Evolutionary conservation across 2,797 vertebrate genomes (phyloP).

Genomic region (Betta splendens): DNA sequence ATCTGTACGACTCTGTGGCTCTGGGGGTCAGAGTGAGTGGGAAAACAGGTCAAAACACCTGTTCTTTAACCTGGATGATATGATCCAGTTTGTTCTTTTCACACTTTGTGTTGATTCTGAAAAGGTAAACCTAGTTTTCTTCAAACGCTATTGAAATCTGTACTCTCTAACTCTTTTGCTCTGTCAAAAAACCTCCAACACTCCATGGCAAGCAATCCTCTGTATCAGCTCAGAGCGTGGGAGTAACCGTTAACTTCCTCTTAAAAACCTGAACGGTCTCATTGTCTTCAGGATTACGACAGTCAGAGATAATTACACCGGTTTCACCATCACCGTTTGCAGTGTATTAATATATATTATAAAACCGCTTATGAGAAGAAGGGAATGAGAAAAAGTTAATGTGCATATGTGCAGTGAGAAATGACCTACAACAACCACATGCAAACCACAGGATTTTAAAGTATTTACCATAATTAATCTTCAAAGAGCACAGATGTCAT

Average conservation of each 20-base stretch:
- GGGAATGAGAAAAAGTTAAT: conserved; percentile 10
- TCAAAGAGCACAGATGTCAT: conserved; percentile 62
- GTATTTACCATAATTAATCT: conserved; percentile 63
- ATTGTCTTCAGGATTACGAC: conserved; percentile 8
- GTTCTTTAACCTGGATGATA: conserved; percentile 24
- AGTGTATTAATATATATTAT: background rate
- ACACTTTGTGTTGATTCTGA: conserved; percentile 33
- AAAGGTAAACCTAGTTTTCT: conserved; percentile 51
- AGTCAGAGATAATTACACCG: background rate
- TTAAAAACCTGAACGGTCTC: conserved; percentile 1
- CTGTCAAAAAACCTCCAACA: conserved; percentile 14
- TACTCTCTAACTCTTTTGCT: too few species aligned
- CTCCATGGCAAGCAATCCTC: conserved; percentile 6
- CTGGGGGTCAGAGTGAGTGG: background rate
- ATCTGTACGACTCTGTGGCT: conserved; percentile 23
- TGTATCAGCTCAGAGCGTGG: conserved; percentile 20
- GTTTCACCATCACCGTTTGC: conserved; percentile 17
- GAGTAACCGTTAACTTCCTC: conserved; percentile 28
- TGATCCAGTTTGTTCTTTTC: conserved; percentile 21
- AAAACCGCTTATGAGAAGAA: conserved; percentile 13
- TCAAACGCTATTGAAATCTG: conserved; percentile 34
- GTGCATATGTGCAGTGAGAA: conserved; percentile 5
- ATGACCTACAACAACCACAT: conserved; percentile 4
- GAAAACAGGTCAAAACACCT: conserved; percentile 38
- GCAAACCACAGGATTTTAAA: conserved; percentile 9